A percentile compares a stretch with the other conserved stretches of the same genome.
Evolutionary conservation across 2,888 invertebrate genomes (phyloP).

Genomic region (Tribolium freemani): DNA sequence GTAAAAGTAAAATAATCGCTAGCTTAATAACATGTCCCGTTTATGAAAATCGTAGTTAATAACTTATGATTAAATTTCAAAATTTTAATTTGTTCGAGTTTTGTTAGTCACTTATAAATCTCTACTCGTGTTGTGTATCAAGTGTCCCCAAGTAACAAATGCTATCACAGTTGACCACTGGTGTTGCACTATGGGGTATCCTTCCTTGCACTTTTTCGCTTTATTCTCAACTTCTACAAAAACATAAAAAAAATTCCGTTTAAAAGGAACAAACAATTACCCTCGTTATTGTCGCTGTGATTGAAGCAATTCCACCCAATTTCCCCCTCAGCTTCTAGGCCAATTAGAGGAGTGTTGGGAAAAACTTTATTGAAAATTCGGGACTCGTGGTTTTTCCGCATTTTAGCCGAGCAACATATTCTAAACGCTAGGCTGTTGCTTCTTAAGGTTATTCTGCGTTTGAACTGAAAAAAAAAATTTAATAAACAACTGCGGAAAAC

Average conservation of each 20-base stretch:
- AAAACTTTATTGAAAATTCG: slow-evolving; percentile 55
- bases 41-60: background rate
- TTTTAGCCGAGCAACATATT: slow-evolving; percentile 59
- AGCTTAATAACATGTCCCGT: background rate
- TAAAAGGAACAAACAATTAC: slow-evolving; percentile 25
- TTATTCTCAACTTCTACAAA: slow-evolving; percentile 35
- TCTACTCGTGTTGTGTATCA: background rate
- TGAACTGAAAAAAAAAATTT: slow-evolving; percentile 57
- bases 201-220: slow-evolving; percentile 47
- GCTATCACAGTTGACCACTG: slow-evolving; percentile 60
- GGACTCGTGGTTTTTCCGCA: slow-evolving; percentile 53
- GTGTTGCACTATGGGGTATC: slow-evolving; percentile 53
- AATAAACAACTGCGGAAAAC: too few relatives aligned
- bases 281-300: slow-evolving; percentile 8
- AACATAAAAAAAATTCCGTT: slow-evolving; percentile 9
- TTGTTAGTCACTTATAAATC: background rate
- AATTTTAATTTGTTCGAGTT: background rate
- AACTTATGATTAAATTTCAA: background rate
- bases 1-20: too few relatives aligned
- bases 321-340: slow-evolving; percentile 61
- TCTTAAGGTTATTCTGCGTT: slow-evolving; percentile 51
- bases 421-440: slow-evolving; percentile 54
- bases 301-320: slow-evolving; percentile 60
- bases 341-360: slow-evolving; percentile 56
- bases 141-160: slow-evolving; percentile 57